Conservation (phyloP, 2,888 invertebrate species). For the Cephus runcator region DNA sequence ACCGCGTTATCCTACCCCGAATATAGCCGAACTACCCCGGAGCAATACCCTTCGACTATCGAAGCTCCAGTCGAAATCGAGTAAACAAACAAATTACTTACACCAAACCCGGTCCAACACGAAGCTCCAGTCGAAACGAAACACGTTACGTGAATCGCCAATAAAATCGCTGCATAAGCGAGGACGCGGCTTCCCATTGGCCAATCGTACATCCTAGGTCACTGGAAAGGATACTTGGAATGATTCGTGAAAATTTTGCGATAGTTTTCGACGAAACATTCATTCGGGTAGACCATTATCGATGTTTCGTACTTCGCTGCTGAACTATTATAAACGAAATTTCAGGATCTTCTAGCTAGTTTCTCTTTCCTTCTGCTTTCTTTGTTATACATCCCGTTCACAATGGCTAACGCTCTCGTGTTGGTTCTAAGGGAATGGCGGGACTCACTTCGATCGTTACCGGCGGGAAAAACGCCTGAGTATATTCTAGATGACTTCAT, state of each 20-base stretch:
- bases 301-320: not conserved
- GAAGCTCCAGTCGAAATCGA: not conserved
- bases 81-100: not conserved
- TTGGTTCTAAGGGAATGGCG: not conserved
- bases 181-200: not conserved
- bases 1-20: not conserved
- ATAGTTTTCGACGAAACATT: not conserved
- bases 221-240: not conserved
- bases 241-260: not conserved
- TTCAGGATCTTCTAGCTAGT: not conserved
- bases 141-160: not conserved
- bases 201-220: not conserved
- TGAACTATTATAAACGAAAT: not conserved
- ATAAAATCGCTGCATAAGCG: not conserved
- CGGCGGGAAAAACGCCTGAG: not conserved
- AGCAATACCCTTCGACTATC: not conserved
- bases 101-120: not conserved
- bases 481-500: not conserved
- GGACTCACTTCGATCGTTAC: not conserved
- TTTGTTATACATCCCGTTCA: not conserved
- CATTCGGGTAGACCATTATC: not conserved
- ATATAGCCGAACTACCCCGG: not conserved
- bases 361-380: not conserved
- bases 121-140: not conserved
- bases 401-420: not conserved